phyloP scores from a whole-genome alignment of 2,113 vertebrate species.

The Pygoscelis adeliae region DNA sequence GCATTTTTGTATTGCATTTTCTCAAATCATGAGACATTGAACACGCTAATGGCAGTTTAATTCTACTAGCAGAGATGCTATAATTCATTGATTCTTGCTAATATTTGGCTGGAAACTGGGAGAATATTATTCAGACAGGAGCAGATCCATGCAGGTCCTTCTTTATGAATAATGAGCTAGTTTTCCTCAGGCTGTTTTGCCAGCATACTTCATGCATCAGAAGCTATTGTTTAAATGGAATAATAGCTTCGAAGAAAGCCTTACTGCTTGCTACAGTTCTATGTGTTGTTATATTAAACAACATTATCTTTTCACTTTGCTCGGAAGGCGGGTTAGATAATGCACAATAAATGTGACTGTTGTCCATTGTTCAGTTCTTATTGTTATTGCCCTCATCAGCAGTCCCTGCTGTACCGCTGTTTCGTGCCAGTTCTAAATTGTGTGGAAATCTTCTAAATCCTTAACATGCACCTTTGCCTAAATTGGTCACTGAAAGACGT shows the following conservation, averaged over 20 bases:
- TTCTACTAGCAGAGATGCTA: not conserved
- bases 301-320: not conserved
- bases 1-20: not conserved
- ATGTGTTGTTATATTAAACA: not conserved
- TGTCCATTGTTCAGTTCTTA: not conserved
- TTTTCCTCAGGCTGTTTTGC: not conserved
- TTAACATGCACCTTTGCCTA: not conserved
- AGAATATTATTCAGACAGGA: not conserved
- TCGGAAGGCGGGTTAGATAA: accelerated
- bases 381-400: not conserved
- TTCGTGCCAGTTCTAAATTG: not conserved
- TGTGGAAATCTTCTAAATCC: not conserved
- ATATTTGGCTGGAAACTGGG: not conserved
- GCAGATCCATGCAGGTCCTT: not conserved
- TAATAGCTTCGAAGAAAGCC: not conserved
- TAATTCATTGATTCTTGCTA: not conserved
- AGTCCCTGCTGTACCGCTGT: not conserved
- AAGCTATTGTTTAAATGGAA: not conserved
- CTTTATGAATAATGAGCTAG: not conserved
- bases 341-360: not conserved
- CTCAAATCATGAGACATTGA: not conserved
- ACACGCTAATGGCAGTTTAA: not conserved
- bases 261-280: not conserved
- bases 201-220: not conserved
- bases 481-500: not conserved